Conservation (phyloP, 2,888 invertebrate genomes). For the Microplitis manilae region DNA sequence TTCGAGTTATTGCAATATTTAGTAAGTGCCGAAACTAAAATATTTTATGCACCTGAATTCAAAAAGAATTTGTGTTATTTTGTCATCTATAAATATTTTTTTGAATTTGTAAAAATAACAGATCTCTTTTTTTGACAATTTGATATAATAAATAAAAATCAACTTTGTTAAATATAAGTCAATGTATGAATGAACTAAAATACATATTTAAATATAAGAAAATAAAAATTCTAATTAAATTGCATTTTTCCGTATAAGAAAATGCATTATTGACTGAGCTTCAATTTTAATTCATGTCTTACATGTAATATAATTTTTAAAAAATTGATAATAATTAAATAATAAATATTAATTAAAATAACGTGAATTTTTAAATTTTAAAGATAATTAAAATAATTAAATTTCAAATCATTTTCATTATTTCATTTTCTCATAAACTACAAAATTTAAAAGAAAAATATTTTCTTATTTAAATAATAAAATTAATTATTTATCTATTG, state of each 20-base stretch:
- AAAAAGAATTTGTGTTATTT: too few relatives aligned
- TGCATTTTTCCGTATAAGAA: slow-evolving; percentile 22
- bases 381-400: slow-evolving; percentile 5
- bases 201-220: slow-evolving; percentile 7
- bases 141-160: background rate
- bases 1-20: too few relatives aligned
- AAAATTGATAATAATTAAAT: slow-evolving; percentile 3
- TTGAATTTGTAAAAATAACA: background rate
- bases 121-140: background rate
- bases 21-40: too few relatives aligned
- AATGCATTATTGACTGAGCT: slow-evolving; percentile 36
- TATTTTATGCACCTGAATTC: too few relatives aligned
- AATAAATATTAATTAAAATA: slow-evolving; percentile 6
- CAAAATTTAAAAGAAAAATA: background rate
- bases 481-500: slow-evolving; percentile 6
- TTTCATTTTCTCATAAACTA: background rate
- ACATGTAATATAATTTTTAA: slow-evolving; percentile 17
- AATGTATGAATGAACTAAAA: slow-evolving; percentile 5
- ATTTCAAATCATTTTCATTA: background rate
- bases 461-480: background rate
- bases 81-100: background rate
- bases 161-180: background rate
- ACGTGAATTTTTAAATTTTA: background rate
- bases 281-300: slow-evolving; percentile 21
- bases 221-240: slow-evolving; percentile 7